Conservation (phyloP, 2,888 invertebrate species). For the Pandemis cinnamomeana region DNA sequence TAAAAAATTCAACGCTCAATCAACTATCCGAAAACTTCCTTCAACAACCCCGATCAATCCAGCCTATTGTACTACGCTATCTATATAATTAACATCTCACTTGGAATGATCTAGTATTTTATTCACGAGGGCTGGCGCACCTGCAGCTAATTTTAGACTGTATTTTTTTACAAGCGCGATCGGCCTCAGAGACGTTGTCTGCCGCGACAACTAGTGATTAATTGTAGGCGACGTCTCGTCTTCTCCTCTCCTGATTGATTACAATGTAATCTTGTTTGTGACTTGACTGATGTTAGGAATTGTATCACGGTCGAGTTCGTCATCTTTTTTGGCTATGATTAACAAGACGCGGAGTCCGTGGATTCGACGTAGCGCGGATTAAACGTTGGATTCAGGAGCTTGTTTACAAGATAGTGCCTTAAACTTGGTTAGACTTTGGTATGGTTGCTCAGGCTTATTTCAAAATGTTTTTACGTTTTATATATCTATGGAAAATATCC, state of each 20-base stretch:
- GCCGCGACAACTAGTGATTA: constrained; percentile 72
- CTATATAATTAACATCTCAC: constrained; percentile 13
- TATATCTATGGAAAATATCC: too few relatives aligned
- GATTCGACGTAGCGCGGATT: neutral
- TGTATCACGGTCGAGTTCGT: constrained; percentile 64
- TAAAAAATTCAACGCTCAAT: too few relatives aligned
- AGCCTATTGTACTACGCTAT: neutral
- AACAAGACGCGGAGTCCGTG: constrained; percentile 1
- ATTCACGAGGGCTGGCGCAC: neutral
- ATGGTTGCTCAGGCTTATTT: neutral
- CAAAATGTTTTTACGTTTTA: too few relatives aligned
- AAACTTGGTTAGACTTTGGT: neutral
- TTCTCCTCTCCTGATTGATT: constrained; percentile 73
- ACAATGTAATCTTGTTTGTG: constrained; percentile 81
- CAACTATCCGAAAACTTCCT: neutral
- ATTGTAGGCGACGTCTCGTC: constrained; percentile 68
- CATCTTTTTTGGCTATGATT: constrained; percentile 53
- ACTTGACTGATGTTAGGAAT: constrained; percentile 74
- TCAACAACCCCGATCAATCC: neutral
- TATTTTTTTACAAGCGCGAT: constrained; percentile 24
- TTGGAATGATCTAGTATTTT: too few relatives aligned
- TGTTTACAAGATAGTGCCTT: neutral
- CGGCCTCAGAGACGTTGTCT: constrained; percentile 47
- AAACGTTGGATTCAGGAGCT: neutral
- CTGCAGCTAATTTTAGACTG: constrained; percentile 18